Conservation (phyloP, 2,797 vertebrate species). For the Peromyscus attwateri region DNA sequence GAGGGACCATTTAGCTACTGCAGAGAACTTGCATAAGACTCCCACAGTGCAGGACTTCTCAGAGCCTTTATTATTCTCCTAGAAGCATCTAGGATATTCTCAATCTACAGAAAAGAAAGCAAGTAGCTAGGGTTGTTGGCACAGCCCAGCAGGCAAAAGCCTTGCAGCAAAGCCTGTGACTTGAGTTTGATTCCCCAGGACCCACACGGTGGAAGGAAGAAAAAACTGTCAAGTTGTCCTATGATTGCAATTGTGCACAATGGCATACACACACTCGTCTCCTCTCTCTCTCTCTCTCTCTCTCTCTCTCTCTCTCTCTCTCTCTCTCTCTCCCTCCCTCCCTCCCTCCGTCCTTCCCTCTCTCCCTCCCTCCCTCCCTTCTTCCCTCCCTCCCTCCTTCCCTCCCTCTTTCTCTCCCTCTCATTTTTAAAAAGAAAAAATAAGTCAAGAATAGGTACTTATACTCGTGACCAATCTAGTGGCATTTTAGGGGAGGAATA, state of each 20-base stretch:
- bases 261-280: not conserved
- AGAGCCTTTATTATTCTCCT: slow-evolving; percentile 32
- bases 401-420: not conserved
- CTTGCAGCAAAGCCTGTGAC: not conserved
- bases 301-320: not conserved
- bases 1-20: not conserved
- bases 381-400: no score
- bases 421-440: not conserved
- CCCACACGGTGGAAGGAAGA: not conserved
- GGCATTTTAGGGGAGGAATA: not conserved
- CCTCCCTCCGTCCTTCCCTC: not conserved
- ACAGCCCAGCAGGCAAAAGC: not conserved
- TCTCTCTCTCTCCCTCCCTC: not conserved
- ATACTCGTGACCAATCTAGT: not conserved
- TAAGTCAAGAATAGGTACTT: slow-evolving; percentile 7
- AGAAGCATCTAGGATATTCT: not conserved
- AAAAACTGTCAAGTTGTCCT: not conserved
- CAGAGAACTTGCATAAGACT: not conserved
- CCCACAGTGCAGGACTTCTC: not conserved
- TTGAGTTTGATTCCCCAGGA: not conserved
- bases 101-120: not conserved
- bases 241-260: not conserved
- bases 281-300: no score
- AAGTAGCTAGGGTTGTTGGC: not conserved
- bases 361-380: not conserved